Evolutionary conservation across 1,140 invertebrate genomes (phyloP).

Genomic region (Drosophila pectinifera): DNA sequence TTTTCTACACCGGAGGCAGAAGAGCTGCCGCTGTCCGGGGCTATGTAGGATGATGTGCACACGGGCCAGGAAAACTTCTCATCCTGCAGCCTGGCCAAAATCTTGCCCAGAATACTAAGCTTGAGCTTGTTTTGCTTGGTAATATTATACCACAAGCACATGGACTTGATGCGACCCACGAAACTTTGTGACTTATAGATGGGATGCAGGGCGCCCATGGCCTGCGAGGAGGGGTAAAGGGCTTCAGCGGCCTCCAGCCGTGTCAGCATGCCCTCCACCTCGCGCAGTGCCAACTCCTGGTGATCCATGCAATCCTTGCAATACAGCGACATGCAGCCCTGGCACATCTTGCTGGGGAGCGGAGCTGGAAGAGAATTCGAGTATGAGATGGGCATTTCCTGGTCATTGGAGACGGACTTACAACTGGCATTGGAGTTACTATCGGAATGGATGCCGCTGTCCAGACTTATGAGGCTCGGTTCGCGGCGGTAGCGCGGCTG

Average conservation of each 20-base stretch:
- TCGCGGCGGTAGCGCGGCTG: slow-evolving; percentile 66
- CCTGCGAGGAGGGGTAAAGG: slow-evolving; percentile 93
- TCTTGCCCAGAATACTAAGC: slow-evolving; percentile 91
- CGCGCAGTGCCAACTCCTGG: slow-evolving; percentile 89
- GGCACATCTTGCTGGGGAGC: slow-evolving; percentile 71
- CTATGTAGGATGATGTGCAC: slow-evolving; percentile 66
- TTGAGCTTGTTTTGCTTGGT: slow-evolving; percentile 93
- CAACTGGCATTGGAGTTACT: slow-evolving; percentile 80
- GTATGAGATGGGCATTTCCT: neutral
- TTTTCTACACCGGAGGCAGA: slow-evolving; percentile 77
- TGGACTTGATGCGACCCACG: slow-evolving; percentile 89
- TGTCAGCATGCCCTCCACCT: slow-evolving; percentile 90
- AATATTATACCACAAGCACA: slow-evolving; percentile 96
- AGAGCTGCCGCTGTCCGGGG: slow-evolving; percentile 75
- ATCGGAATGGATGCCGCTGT: slow-evolving; percentile 77
- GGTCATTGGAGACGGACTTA: slow-evolving; percentile 42
- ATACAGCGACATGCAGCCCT: slow-evolving; percentile 89
- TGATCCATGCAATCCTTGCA: slow-evolving; percentile 89
- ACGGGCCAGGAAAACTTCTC: slow-evolving; percentile 84
- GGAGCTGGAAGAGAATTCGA: slow-evolving; percentile 43
- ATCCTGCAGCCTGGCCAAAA: slow-evolving; percentile 87
- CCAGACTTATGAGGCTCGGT: slow-evolving; percentile 66
- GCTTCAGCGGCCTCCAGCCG: slow-evolving; percentile 91
- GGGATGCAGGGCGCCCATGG: slow-evolving; percentile 90
- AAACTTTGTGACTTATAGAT: slow-evolving; percentile 89